Base-by-base conservation (phyloP, 2,113 vertebrate genomes). In the Pachypanchax playfairii region DNA sequence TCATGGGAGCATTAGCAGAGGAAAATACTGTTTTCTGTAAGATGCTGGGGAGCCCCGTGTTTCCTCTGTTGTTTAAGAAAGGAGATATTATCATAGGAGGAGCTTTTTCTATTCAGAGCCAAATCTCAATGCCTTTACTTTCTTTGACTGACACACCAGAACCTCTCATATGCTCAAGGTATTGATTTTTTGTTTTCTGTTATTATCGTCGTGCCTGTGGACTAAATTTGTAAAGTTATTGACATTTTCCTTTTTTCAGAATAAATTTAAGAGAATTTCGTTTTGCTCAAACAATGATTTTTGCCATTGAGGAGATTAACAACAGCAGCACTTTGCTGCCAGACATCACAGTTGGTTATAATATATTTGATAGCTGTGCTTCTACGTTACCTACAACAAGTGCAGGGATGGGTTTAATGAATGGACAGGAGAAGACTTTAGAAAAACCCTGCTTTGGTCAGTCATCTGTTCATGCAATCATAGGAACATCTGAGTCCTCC, bases 231-330 rank as follows among this genome's bases (percentile, higher is more conserved):
- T 1, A 18, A 38, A 6, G 47, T 1, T 29, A 12, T 3, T 14
- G 12, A 6, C 13, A 28, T 1, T 17, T 15, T 38, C 12, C 33
- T 18, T 21, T n/a, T 62, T 66, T 61, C 53, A 92, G 91, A 41
- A 63, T 92, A n/a, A 85, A 90, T 75, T 77, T 91, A 5, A 87
- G 90, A 77, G 90, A 92, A 70, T 87, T 92, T 42, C 90, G 73
- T 26, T 91, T 90, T 84, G 90, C 85, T 26, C 88, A 92, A 68
- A 91, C 88, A 13, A 89, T 93, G 91, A 88, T 89, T 17, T 93
- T 92, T 82, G 90, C 91, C 1, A 89, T 92, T 42, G 83, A 91
- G 46, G 91, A 93, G 73, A 92, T 93, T 39, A 93, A 93, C 78
- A 89, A 85, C n/a, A 90, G 80, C 54, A 80, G 28, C 52, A 70